Evolutionary conservation across 2,888 invertebrate species (phyloP).

Genomic region (Julus scandinavius): DNA sequence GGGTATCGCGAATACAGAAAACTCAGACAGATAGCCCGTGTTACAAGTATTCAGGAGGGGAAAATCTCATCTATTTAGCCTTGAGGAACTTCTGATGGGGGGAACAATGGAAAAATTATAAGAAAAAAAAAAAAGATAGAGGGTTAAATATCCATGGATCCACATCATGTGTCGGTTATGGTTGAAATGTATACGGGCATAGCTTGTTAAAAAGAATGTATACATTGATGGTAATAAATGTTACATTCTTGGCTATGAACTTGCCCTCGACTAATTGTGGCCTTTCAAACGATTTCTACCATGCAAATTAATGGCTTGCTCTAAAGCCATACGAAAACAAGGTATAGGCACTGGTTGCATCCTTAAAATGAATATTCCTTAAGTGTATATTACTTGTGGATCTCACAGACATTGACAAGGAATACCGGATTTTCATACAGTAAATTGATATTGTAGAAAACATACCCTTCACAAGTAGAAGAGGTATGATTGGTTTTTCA

Average conservation of each 20-base stretch:
- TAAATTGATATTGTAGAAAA: background rate
- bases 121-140: constrained; percentile 28
- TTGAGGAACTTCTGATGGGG: constrained; percentile 46
- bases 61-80: constrained; percentile 47
- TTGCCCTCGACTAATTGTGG: constrained; percentile 48
- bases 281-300: constrained; percentile 46
- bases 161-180: constrained; percentile 32
- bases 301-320: constrained; percentile 49
- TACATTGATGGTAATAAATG: constrained; percentile 18
- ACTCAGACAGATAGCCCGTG: constrained; percentile 15
- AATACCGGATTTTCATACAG: background rate
- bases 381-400: background rate
- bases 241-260: constrained; percentile 48
- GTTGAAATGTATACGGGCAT: constrained; percentile 19
- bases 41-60: constrained; percentile 6
- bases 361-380: background rate
- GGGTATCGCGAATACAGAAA: constrained; percentile 43
- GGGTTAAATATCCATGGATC: constrained; percentile 42
- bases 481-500: background rate
- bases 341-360: background rate
- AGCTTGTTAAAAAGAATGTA: background rate
- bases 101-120: background rate
- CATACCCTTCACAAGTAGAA: background rate
- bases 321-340: constrained; percentile 34
- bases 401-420: background rate